These are phyloP conservation scores for Eciton burchellii DNA, from an alignment of 1,140 invertebrate species.

Conservation along the genomic window DNA sequence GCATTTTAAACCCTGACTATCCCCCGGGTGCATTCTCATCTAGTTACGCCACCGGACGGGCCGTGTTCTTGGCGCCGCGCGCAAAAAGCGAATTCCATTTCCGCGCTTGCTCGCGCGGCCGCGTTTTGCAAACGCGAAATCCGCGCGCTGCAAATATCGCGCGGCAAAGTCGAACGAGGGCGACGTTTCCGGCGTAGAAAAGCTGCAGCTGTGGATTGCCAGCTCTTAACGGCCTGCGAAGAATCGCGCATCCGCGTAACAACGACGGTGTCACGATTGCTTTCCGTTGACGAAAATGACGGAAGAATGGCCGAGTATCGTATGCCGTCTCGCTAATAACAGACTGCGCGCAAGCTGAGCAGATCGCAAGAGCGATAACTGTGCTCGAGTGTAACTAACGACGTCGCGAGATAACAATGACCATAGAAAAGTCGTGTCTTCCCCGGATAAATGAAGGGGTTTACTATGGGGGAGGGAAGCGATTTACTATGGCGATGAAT, in stretches of 20 bases:
- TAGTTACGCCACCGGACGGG: constrained; percentile 30
- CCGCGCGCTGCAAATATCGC: constrained; percentile 50
- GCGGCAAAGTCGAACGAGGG: not conserved
- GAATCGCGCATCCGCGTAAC: not conserved
- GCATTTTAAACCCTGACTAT: constrained; percentile 42
- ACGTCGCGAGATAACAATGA: constrained; percentile 5
- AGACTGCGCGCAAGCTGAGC: too few species aligned
- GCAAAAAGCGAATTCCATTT: constrained; percentile 54
- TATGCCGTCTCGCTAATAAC: not conserved
- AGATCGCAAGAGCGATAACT: too few species aligned
- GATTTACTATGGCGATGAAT: constrained; percentile 9
- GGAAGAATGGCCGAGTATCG: constrained; percentile 9
- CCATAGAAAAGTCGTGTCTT: constrained; percentile 2
- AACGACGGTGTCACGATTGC: not conserved
- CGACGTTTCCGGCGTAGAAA: constrained; percentile 7
- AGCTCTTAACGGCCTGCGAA: constrained; percentile 23
- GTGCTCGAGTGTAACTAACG: too few species aligned
- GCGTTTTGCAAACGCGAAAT: constrained; percentile 63
- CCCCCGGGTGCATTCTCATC: constrained; percentile 21
- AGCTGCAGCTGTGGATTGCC: constrained; percentile 28
- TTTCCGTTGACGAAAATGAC: constrained; percentile 23
- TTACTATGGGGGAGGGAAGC: not conserved
- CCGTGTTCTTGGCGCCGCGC: constrained; percentile 1
- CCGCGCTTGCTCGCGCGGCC: constrained; percentile 24
- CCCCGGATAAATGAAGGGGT: not conserved